Conservation (phyloP, 2,797 vertebrate species). For the Cyprinodon diabolis region DNA sequence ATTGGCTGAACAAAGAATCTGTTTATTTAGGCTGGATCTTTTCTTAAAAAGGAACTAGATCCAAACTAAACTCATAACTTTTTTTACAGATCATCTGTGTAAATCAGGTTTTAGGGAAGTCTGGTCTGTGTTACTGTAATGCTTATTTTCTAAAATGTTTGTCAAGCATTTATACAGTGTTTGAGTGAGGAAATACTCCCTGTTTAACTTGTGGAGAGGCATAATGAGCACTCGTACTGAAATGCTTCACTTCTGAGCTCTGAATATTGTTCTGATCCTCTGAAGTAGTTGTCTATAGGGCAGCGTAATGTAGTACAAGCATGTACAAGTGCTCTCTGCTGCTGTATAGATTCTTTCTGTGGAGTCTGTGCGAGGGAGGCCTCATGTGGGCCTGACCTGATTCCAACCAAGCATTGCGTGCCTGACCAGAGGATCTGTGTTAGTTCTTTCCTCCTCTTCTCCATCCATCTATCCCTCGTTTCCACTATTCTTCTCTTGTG, state of each 20-base stretch:
- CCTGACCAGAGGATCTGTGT: conserved; percentile 64
- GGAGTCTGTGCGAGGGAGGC: conserved; percentile 51
- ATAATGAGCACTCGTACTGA: neutral
- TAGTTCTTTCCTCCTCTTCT: conserved; percentile 50
- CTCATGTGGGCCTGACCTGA: conserved; percentile 77
- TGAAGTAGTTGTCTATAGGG: conserved; percentile 17
- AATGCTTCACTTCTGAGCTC: neutral
- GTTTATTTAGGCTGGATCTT: no score
- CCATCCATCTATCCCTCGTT: conserved; percentile 35
- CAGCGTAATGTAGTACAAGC: neutral
- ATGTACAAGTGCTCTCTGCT: conserved; percentile 29
- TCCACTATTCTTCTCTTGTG: conserved; percentile 43
- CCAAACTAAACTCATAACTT: no score
- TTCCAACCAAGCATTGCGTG: conserved; percentile 76
- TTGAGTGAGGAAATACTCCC: no score
- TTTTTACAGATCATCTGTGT: no score
- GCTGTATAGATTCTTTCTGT: conserved; percentile 32
- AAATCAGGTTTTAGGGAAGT: no score
- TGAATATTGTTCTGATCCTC: conserved; percentile 15
- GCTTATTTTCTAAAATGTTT: neutral
- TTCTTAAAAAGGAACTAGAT: no score
- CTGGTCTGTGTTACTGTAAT: no score
- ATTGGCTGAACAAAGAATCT: no score
- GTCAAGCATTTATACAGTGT: neutral
- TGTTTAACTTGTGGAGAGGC: neutral